Percentiles rank a stretch among this genome's conserved stretches.
phyloP scores from a whole-genome alignment of 1,140 invertebrate species.

The Aphaenogaster ashmeadi region DNA sequence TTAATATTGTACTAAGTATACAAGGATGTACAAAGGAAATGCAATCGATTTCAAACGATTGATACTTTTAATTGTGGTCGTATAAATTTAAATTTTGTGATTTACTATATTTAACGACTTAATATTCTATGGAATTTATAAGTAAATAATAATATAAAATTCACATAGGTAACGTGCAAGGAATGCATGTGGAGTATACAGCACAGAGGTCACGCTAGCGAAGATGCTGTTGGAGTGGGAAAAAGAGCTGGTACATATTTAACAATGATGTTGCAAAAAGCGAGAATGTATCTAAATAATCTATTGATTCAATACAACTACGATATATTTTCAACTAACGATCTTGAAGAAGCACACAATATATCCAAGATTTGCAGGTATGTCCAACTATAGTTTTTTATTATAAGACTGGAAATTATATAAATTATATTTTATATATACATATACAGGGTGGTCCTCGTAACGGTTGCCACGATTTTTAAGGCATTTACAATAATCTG shows the following conservation, averaged over 20 bases:
- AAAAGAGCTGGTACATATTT: constrained; percentile 76
- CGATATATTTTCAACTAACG: constrained; percentile 54
- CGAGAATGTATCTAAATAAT: constrained; percentile 78
- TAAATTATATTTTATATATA: constrained; percentile 15
- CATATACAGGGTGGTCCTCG: too few species aligned
- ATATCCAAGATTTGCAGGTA: constrained; percentile 51
- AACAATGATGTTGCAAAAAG: constrained; percentile 75
- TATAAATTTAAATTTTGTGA: background rate
- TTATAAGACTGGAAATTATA: constrained; percentile 1
- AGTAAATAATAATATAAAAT: background rate
- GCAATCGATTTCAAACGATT: background rate
- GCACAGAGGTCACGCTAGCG: constrained; percentile 84
- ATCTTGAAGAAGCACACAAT: constrained; percentile 42
- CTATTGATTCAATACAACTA: constrained; percentile 79
- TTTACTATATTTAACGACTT: constrained; percentile 11
- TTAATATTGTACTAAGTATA: background rate
- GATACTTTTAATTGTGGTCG: background rate
- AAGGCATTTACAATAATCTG: too few species aligned
- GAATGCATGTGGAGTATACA: constrained; percentile 83
- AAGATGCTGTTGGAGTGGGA: constrained; percentile 81
- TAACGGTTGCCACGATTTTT: too few species aligned
- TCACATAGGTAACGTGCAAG: constrained; percentile 81
- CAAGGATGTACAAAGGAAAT: background rate
- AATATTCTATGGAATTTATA: background rate
- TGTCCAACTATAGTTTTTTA: constrained; percentile 26